Percentiles rank a stretch among this genome's conserved stretches.
Evolutionary conservation across 2,797 vertebrate species (phyloP).

Genomic region (Cyclura pinguis): DNA sequence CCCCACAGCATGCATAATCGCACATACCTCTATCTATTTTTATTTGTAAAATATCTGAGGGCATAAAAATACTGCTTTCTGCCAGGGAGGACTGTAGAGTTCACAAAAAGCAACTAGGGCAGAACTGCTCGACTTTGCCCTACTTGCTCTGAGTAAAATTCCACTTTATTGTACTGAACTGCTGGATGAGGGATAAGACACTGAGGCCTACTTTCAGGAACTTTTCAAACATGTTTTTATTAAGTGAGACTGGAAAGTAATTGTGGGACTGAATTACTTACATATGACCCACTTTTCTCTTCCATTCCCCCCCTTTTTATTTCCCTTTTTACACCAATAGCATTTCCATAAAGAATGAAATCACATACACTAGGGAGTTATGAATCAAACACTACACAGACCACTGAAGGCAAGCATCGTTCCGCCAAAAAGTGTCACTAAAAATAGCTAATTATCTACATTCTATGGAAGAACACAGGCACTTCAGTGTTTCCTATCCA

Average conservation of each 20-base stretch:
- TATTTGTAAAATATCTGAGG: not conserved
- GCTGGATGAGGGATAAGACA: not conserved
- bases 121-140: not conserved
- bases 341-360: constrained; percentile 41
- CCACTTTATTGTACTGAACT: constrained; percentile 9
- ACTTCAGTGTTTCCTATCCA: constrained; percentile 11
- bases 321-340: not conserved
- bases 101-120: not conserved
- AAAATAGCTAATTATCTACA: constrained; percentile 34
- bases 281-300: constrained; percentile 30
- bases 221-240: constrained; percentile 10
- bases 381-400: constrained; percentile 8
- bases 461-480: constrained; percentile 3
- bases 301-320: not conserved
- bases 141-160: not conserved
- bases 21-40: not conserved
- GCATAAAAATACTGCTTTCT: not conserved
- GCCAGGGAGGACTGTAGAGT: not conserved
- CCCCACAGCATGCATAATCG: not conserved
- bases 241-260: not conserved
- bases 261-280: constrained; percentile 6
- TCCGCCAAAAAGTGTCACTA: constrained; percentile 17
- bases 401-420: constrained; percentile 3
- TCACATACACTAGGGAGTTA: constrained; percentile 14
- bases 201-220: not conserved